These are phyloP conservation scores for Eleutherodactylus coqui DNA, from an alignment of 2,797 vertebrate genomes.

Conservation along the genomic window DNA sequence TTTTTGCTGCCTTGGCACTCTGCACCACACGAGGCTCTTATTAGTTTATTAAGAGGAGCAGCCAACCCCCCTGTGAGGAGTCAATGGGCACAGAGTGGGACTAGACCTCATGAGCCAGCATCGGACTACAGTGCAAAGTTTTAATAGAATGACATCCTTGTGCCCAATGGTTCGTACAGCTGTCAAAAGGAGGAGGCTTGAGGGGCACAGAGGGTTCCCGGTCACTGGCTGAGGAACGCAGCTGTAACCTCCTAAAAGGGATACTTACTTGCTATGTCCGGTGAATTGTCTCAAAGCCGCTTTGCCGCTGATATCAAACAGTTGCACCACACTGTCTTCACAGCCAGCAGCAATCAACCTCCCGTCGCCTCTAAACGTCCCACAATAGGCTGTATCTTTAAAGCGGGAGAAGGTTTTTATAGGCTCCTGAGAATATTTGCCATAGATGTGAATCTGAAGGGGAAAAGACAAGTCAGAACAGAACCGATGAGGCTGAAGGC, in stretches of 20 bases:
- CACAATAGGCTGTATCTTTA: constrained; percentile 89
- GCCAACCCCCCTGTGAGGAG: no score
- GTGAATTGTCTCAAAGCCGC: constrained; percentile 88
- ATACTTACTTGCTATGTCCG: constrained; percentile 88
- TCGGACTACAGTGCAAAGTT: no score
- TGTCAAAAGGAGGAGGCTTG: no score
- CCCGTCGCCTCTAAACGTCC: constrained; percentile 88
- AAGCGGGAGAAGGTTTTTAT: constrained; percentile 90
- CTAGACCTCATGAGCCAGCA: no score
- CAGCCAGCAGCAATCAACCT: constrained; percentile 89
- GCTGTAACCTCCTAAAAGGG: neutral
- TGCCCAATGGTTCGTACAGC: no score
- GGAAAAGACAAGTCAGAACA: neutral
- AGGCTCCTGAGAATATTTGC: constrained; percentile 90
- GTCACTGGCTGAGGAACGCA: neutral
- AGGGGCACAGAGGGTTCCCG: neutral
- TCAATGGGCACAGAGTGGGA: no score
- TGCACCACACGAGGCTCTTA: no score
- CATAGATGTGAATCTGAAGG: constrained; percentile 90
- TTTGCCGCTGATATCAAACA: constrained; percentile 87
- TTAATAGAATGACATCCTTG: no score
- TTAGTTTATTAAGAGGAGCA: no score
- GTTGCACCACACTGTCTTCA: constrained; percentile 84
- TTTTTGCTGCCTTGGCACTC: no score
- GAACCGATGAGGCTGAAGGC: neutral